Conservation (phyloP, 2,888 invertebrate species). For the Drosophila suboccidentalis region DNA sequence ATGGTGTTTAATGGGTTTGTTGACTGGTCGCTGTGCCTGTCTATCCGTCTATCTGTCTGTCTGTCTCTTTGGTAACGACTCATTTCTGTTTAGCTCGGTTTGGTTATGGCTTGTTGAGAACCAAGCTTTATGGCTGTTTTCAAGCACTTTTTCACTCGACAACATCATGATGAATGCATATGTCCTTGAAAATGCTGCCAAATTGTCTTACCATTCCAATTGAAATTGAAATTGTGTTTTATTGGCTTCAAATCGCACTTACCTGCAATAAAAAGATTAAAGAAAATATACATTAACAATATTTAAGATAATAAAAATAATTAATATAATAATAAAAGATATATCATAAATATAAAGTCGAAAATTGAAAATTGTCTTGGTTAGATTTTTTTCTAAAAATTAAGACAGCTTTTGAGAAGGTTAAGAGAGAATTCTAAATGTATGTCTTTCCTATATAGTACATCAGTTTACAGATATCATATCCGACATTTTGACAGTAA, state of each 20-base stretch:
- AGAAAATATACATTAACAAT: background rate
- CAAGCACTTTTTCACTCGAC: constrained; percentile 23
- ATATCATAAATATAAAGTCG: background rate
- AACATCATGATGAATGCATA: constrained; percentile 53
- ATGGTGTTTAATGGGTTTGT: constrained; percentile 79
- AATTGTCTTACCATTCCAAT: constrained; percentile 35
- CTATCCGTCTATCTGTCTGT: constrained; percentile 21
- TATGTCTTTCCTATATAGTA: too few species aligned
- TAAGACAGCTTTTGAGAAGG: too few species aligned
- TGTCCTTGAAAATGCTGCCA: constrained; percentile 53
- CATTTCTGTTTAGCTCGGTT: constrained; percentile 9
- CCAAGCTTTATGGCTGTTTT: constrained; percentile 20
- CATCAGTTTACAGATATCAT: too few species aligned
- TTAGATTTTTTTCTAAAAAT: too few species aligned
- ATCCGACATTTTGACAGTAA: too few species aligned
- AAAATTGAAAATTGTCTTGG: background rate
- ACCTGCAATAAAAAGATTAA: constrained; percentile 51
- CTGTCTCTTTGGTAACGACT: constrained; percentile 32
- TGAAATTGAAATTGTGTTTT: background rate
- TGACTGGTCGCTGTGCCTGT: constrained; percentile 61
- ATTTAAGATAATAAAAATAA: background rate
- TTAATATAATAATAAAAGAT: background rate
- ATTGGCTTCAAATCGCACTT: constrained; percentile 40
- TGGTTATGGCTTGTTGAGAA: constrained; percentile 26
- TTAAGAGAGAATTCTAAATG: too few species aligned